Percentiles rank a stretch among this genome's conserved stretches.
These are phyloP conservation scores for Cancer borealis DNA, from an alignment of 2,888 invertebrate species.

Conservation along the genomic window DNA sequence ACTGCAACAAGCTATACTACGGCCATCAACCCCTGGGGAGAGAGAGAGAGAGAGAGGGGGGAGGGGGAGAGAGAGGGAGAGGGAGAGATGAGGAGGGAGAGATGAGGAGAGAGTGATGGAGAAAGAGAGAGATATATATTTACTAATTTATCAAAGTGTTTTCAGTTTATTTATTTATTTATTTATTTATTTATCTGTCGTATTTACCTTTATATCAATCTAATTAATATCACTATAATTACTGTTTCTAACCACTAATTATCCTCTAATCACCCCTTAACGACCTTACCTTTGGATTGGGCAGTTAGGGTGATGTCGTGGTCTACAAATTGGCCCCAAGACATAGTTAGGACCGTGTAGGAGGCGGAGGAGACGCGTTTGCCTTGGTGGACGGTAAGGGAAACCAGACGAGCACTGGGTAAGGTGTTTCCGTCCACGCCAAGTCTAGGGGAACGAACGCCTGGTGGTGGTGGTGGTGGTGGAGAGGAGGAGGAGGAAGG, in stretches of 20 bases:
- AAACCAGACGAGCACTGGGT: conserved; percentile 89
- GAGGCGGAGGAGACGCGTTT: conserved; percentile 85
- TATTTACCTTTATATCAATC: no score
- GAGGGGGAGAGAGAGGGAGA: background rate
- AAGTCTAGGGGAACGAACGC: conserved; percentile 85
- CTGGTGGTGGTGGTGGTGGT: conserved; percentile 79
- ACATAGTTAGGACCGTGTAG: conserved; percentile 81
- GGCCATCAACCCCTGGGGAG: conserved; percentile 80
- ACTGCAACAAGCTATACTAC: conserved; percentile 86
- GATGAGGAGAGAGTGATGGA: background rate
- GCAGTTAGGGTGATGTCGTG: conserved; percentile 79
- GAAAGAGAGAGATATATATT: background rate
- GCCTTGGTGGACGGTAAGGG: conserved; percentile 83
- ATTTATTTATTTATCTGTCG: background rate
- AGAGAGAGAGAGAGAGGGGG: background rate
- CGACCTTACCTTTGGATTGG: conserved; percentile 78
- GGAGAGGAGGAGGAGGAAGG: background rate
- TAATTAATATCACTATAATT: no score
- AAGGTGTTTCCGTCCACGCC: conserved; percentile 83
- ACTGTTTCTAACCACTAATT: background rate
- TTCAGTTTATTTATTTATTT: background rate
- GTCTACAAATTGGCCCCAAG: conserved; percentile 83
- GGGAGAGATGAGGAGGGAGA: background rate
- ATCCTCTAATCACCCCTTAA: background rate
- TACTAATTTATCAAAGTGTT: background rate